phyloP scores from a whole-genome alignment of 2,888 invertebrate genomes.

The Rosalia funebris region DNA sequence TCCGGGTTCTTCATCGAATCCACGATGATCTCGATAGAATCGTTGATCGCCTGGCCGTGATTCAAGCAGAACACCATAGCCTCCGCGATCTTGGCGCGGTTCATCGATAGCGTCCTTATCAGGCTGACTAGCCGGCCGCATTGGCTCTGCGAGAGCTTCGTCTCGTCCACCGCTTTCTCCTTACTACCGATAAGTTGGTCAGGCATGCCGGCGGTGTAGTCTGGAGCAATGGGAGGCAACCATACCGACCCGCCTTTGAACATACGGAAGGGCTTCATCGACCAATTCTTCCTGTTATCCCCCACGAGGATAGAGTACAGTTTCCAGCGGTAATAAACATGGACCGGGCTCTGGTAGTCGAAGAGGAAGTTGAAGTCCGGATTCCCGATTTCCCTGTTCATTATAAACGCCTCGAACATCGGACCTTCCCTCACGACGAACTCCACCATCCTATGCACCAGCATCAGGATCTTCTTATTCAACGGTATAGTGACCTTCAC shows the following conservation, averaged over 20 bases:
- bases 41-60: conserved; percentile 92
- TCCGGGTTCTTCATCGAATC: conserved; percentile 81
- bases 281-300: conserved; percentile 89
- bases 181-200: conserved; percentile 81
- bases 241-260: conserved; percentile 94
- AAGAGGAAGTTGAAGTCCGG: conserved; percentile 96
- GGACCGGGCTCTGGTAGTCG: conserved; percentile 74
- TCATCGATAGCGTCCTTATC: conserved; percentile 82
- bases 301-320: conserved; percentile 95
- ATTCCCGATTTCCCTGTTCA: conserved; percentile 96
- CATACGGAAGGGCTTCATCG: conserved; percentile 91
- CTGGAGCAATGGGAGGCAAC: conserved; percentile 92
- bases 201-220: conserved; percentile 95
- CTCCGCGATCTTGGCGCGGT: conserved; percentile 82
- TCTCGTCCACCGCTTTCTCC: conserved; percentile 70
- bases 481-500: conserved; percentile 74
- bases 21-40: conserved; percentile 88
- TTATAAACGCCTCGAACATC: conserved; percentile 98
- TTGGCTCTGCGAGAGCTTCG: conserved; percentile 79
- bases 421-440: conserved; percentile 98
- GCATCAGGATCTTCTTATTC: conserved; percentile 80
- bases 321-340: conserved; percentile 77
- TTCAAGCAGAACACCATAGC: conserved; percentile 98
- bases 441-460: conserved; percentile 97
- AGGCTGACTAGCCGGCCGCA: conserved; percentile 88